These are phyloP conservation scores for Pheucticus melanocephalus DNA, from an alignment of 2,113 vertebrate genomes.

Conservation along the genomic window DNA sequence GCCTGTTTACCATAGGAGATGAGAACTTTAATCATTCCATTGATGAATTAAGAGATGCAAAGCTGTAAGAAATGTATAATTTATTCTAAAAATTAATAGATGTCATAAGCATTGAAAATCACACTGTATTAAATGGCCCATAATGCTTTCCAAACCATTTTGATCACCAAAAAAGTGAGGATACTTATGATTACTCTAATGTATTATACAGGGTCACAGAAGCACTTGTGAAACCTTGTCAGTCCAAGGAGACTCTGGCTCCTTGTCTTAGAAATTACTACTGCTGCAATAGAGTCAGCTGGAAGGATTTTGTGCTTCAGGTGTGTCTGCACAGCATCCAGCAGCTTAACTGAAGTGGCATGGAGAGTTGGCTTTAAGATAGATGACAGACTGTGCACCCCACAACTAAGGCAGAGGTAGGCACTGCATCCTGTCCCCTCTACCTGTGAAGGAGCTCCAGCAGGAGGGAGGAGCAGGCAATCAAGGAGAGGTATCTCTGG, in stretches of 20 bases:
- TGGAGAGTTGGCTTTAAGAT: not conserved
- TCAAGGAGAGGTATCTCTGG: not conserved
- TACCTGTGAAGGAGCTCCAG: not conserved
- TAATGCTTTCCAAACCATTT: conserved; percentile 15
- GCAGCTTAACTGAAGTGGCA: not conserved
- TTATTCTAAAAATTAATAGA: conserved; percentile 63
- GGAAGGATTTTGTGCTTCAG: not conserved
- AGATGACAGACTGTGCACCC: not conserved
- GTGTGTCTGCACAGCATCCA: not conserved
- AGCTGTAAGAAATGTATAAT: conserved; percentile 43
- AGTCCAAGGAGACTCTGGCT: not conserved
- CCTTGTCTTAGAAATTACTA: not conserved
- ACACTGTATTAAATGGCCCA: not conserved
- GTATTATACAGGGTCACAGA: not conserved
- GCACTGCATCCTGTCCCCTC: not conserved
- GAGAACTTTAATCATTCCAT: conserved; percentile 55
- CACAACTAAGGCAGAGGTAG: not conserved
- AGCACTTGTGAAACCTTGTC: not conserved
- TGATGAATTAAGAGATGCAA: conserved; percentile 59
- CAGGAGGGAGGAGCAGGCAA: not conserved
- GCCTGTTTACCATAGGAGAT: conserved; percentile 37
- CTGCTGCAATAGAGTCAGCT: not conserved
- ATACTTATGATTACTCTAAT: not conserved
- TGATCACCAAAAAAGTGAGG: not conserved
- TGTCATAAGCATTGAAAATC: conserved; percentile 36